A percentile compares a stretch with the other conserved stretches of the same genome.
phyloP scores from a whole-genome alignment of 2,113 vertebrate genomes.

The Pterocles orientalis region DNA sequence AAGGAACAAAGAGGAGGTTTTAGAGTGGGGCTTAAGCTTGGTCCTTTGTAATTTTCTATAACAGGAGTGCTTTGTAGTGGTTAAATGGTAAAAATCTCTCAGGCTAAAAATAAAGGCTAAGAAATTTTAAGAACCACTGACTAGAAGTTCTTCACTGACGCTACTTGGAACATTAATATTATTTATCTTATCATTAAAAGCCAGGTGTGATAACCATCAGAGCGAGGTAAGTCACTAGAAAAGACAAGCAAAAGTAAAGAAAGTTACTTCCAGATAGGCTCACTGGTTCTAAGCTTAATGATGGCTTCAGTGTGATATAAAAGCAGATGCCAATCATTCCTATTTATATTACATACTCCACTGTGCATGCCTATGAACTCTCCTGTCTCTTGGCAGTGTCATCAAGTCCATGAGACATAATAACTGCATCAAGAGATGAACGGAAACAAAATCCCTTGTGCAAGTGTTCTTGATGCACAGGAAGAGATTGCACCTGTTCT shows the following conservation, averaged over 20 bases:
- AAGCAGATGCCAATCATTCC: neutral
- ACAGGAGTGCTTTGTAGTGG: neutral
- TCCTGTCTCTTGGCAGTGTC: neutral
- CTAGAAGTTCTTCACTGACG: neutral
- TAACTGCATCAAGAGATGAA: neutral
- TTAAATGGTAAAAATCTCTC: neutral
- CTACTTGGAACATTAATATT: neutral
- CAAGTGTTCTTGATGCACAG: neutral
- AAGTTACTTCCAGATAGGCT: constrained; percentile 26
- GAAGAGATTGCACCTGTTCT: neutral
- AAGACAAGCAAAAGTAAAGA: neutral
- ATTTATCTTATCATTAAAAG: neutral
- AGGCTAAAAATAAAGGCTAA: neutral
- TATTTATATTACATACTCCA: neutral
- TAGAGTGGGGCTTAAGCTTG: neutral
- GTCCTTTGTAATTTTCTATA: neutral
- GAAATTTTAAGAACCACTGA: neutral
- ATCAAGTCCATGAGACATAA: neutral
- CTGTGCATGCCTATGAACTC: neutral
- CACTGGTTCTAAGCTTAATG: constrained; percentile 1
- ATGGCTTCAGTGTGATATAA: neutral
- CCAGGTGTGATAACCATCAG: neutral
- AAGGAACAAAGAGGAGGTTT: neutral
- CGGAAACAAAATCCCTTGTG: neutral
- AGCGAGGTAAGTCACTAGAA: neutral